phyloP scores from a whole-genome alignment of 2,113 vertebrate genomes.

The Sardina pilchardus region DNA sequence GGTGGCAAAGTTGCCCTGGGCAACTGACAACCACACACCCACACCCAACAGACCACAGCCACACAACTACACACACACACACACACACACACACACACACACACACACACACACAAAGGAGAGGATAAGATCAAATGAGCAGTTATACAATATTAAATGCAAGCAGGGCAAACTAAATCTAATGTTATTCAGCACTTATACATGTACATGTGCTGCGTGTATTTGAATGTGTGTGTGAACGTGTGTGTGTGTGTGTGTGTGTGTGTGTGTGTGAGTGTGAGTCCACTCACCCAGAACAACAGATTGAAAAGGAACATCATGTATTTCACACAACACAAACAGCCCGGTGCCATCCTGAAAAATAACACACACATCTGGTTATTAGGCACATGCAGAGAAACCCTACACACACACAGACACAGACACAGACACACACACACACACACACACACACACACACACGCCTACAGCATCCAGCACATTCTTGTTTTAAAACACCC shows the following conservation, averaged over 20 bases:
- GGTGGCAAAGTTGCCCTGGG: constrained; percentile 95
- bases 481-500: background rate
- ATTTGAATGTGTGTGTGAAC: background rate
- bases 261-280: constrained; percentile 20
- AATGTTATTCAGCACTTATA: background rate
- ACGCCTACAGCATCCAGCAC: background rate
- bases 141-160: background rate
- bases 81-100: background rate
- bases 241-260: constrained; percentile 10
- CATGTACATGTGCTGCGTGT: background rate
- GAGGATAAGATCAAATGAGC: background rate
- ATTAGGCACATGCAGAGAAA: background rate
- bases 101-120: background rate
- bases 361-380: background rate
- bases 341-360: constrained; percentile 94
- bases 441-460: constrained; percentile 28
- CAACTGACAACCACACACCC: constrained; percentile 96
- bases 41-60: constrained; percentile 94
- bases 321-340: constrained; percentile 98
- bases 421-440: background rate
- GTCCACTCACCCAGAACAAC: constrained; percentile 92
- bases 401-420: background rate
- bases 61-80: constrained; percentile 77
- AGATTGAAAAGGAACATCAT: constrained; percentile 99
- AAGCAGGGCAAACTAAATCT: background rate